Conservation (phyloP, 2,113 vertebrate species). For the Parus major region DNA sequence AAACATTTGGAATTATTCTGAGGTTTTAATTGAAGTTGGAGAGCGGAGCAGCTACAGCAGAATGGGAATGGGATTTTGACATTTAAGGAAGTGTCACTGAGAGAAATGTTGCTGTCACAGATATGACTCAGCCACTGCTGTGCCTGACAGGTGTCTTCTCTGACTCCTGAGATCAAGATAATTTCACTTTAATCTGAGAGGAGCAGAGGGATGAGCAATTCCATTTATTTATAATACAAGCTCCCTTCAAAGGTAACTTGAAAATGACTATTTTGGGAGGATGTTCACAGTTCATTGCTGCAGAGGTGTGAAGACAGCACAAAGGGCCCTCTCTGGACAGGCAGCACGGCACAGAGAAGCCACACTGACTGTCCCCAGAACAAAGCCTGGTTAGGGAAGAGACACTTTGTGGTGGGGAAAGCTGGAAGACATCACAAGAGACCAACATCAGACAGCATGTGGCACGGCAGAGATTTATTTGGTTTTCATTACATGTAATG, state of each 20-base stretch:
- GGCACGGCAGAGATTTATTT: not conserved
- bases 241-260: not conserved
- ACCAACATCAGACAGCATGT: not conserved
- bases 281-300: not conserved
- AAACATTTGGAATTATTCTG: not conserved
- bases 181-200: not conserved
- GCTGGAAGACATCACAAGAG: not conserved
- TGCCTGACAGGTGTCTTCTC: not conserved
- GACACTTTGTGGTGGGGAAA: not conserved
- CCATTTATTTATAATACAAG: not conserved
- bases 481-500: not conserved
- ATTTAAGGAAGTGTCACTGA: not conserved
- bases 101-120: not conserved
- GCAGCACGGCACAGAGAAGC: accelerated
- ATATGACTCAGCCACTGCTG: not conserved
- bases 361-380: accelerated
- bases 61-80: not conserved
- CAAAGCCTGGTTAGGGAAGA: not conserved
- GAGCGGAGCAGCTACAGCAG: not conserved
- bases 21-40: not conserved
- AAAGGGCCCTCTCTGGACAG: not conserved
- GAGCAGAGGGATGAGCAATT: slow-evolving; percentile 6
- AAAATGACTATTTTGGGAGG: not conserved
- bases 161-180: not conserved
- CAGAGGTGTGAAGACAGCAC: not conserved